These are phyloP conservation scores for Micromussa lordhowensis DNA, from an alignment of 92 coral and sea anemone species.

Conservation along the genomic window DNA sequence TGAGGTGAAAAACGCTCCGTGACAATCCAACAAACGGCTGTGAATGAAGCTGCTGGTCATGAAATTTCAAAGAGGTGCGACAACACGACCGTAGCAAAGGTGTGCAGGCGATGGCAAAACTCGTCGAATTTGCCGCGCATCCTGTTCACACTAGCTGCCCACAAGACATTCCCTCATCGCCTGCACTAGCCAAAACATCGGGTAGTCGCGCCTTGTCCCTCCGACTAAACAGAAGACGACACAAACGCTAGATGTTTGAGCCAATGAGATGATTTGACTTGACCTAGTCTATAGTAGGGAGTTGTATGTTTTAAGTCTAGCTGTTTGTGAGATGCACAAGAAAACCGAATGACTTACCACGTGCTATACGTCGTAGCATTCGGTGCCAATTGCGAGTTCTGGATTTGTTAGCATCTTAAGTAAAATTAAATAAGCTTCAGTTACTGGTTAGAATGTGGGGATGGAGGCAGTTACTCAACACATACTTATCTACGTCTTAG, in stretches of 20 bases:
- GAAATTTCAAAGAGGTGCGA: not conserved
- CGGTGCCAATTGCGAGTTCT: conserved; percentile 95
- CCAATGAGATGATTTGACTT: not conserved
- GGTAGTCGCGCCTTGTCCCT: conserved; percentile 2
- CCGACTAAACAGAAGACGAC: not conserved
- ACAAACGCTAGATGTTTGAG: not conserved
- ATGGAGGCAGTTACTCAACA: conserved; percentile 21
- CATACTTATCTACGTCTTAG: not conserved
- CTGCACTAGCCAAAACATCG: not conserved
- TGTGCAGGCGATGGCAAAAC: too few relatives aligned
- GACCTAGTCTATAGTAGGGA: not conserved
- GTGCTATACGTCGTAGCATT: conserved; percentile 94
- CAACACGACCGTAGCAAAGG: not conserved
- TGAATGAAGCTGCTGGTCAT: not conserved
- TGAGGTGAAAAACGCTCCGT: not conserved
- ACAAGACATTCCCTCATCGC: not conserved
- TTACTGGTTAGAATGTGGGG: conserved; percentile 54
- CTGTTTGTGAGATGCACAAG: conserved; percentile 45
- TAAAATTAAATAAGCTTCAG: conserved; percentile 86
- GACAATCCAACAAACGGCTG: not conserved
- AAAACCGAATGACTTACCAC: conserved; percentile 68
- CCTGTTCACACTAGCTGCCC: not conserved
- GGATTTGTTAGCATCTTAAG: conserved; percentile 95
- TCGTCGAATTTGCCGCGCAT: not conserved
- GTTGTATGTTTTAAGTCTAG: conserved; percentile 3